These are phyloP conservation scores for Sorex fumeus DNA, from an alignment of 2,113 vertebrate species.

Conservation along the genomic window DNA sequence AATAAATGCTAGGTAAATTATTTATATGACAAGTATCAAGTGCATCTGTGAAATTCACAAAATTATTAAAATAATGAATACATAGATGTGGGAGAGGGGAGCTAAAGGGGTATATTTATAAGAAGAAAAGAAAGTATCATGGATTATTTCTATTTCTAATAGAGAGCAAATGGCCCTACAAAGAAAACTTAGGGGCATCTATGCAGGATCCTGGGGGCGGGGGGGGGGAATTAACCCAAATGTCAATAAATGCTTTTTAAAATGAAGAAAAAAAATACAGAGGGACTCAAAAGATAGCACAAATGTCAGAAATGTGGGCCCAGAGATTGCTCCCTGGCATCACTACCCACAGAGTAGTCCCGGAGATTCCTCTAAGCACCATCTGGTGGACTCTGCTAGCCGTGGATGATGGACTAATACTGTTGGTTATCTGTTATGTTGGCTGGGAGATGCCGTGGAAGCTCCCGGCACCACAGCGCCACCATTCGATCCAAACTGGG, in stretches of 20 bases:
- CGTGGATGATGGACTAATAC: too few relatives aligned
- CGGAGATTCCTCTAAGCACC: too few relatives aligned
- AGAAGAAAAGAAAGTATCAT: not conserved
- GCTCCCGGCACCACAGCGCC: too few relatives aligned
- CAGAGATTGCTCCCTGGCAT: not conserved
- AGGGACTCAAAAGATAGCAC: not conserved
- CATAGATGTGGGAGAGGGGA: fast-evolving
- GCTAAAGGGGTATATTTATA: not conserved
- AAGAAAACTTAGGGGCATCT: slow-evolving; percentile 9
- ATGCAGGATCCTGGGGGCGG: not conserved
- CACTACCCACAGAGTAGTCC: too few relatives aligned
- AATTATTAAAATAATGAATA: not conserved
- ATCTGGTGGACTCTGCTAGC: too few relatives aligned
- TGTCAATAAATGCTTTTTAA: not conserved
- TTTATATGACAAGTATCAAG: not conserved
- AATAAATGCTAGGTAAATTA: not conserved
- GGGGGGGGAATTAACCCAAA: not conserved
- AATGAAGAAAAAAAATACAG: not conserved
- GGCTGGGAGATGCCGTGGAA: too few relatives aligned
- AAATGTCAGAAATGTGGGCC: too few relatives aligned
- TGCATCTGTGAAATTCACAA: not conserved
- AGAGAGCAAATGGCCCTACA: not conserved
- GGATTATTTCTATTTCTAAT: too few relatives aligned
- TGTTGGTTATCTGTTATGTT: too few relatives aligned
- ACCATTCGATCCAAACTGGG: too few relatives aligned